These are phyloP conservation scores for Danaus melanippus DNA, from an alignment of 1,140 invertebrate species.

Conservation along the genomic window DNA sequence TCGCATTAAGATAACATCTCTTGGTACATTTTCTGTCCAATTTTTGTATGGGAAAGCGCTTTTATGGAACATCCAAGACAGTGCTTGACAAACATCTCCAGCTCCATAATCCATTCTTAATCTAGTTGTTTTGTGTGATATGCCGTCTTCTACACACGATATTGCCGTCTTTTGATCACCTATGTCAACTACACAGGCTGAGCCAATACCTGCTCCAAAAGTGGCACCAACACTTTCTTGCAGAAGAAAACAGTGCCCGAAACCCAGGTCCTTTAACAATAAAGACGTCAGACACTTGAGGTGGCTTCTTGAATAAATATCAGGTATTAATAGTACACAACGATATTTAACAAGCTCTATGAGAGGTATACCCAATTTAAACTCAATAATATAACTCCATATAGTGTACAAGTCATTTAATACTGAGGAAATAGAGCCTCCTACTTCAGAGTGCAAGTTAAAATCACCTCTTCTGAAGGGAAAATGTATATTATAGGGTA, in stretches of 20 bases:
- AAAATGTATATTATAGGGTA: slow-evolving; percentile 90
- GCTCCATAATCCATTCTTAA: slow-evolving; percentile 90
- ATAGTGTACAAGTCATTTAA: slow-evolving; percentile 90
- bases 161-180: slow-evolving; percentile 96
- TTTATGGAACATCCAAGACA: slow-evolving; percentile 89
- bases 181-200: slow-evolving; percentile 95
- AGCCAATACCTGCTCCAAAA: slow-evolving; percentile 92
- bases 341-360: slow-evolving; percentile 87
- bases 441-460: slow-evolving; percentile 86
- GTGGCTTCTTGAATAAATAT: slow-evolving; percentile 91
- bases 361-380: slow-evolving; percentile 82
- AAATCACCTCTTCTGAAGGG: slow-evolving; percentile 90
- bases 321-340: slow-evolving; percentile 91
- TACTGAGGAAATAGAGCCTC: slow-evolving; percentile 87
- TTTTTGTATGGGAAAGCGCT: slow-evolving; percentile 90
- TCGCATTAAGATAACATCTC: slow-evolving; percentile 83
- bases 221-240: slow-evolving; percentile 92
- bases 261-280: slow-evolving; percentile 86
- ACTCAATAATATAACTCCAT: slow-evolving; percentile 86
- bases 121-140: slow-evolving; percentile 90
- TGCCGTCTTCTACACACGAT: slow-evolving; percentile 96
- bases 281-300: slow-evolving; percentile 89
- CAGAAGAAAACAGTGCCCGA: slow-evolving; percentile 90
- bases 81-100: slow-evolving; percentile 88
- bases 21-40: slow-evolving; percentile 79